phyloP scores from a whole-genome alignment of 2,113 vertebrate genomes.

The Solenodon paradoxus region DNA sequence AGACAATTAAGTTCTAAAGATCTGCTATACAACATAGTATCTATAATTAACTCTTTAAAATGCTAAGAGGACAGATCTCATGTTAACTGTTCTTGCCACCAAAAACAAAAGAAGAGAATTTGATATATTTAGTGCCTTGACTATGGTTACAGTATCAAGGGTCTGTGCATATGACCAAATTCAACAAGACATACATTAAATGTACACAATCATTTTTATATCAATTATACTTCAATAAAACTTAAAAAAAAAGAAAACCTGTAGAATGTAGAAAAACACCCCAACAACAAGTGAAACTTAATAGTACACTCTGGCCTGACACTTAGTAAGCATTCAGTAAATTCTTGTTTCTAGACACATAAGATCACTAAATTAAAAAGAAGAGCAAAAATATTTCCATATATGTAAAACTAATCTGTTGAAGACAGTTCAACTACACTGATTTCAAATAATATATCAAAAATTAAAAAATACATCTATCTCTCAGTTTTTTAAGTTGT shows the following conservation, averaged over 20 bases:
- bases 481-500: conserved; percentile 9
- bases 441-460: conserved; percentile 10
- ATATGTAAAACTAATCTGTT: background rate
- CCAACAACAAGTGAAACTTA: background rate
- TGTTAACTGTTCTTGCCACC: background rate
- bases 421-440: background rate
- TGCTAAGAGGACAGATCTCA: background rate
- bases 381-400: conserved; percentile 14
- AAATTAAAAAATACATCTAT: background rate
- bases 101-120: background rate
- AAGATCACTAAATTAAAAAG: conserved; percentile 2
- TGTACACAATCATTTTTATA: background rate
- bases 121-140: background rate
- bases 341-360: background rate
- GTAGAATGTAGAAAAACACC: background rate
- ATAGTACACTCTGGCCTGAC: background rate
- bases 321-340: background rate
- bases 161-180: background rate
- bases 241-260: background rate
- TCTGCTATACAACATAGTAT: background rate
- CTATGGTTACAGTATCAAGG: background rate
- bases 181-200: background rate
- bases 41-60: background rate
- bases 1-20: background rate
- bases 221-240: background rate